phyloP scores from a whole-genome alignment of 2,113 vertebrate genomes.

The Ciconia stormi region DNA sequence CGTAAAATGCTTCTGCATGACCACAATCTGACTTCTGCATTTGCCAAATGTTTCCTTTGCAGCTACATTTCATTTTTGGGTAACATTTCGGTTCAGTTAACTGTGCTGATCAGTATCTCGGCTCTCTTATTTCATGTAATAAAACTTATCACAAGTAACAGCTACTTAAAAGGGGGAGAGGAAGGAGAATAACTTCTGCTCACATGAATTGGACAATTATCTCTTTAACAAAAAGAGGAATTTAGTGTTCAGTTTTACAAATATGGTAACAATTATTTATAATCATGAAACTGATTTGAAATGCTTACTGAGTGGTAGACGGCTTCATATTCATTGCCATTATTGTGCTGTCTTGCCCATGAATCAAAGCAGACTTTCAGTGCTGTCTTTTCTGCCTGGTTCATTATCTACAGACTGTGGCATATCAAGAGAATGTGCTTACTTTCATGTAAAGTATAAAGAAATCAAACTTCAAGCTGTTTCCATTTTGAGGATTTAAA shows the following conservation, averaged over 20 bases:
- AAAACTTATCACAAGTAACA: slow-evolving; percentile 10
- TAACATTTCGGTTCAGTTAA: slow-evolving; percentile 32
- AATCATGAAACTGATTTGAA: slow-evolving; percentile 44
- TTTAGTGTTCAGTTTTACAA: slow-evolving; percentile 40
- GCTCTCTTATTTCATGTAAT: slow-evolving; percentile 40
- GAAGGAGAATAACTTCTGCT: slow-evolving; percentile 3
- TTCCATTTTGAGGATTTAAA: slow-evolving; percentile 46
- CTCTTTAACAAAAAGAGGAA: slow-evolving; percentile 37
- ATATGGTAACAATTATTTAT: slow-evolving; percentile 48
- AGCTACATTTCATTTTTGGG: slow-evolving; percentile 20
- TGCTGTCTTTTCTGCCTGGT: slow-evolving; percentile 47
- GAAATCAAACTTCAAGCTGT: slow-evolving; percentile 63
- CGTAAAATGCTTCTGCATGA: neutral
- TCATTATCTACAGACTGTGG: slow-evolving; percentile 48
- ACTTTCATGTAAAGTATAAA: slow-evolving; percentile 61
- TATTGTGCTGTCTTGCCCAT: neutral
- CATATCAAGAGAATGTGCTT: slow-evolving; percentile 59
- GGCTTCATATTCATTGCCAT: slow-evolving; percentile 20
- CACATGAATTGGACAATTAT: slow-evolving; percentile 29
- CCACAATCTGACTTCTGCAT: slow-evolving; percentile 31
- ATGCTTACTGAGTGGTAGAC: slow-evolving; percentile 33
- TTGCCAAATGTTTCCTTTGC: slow-evolving; percentile 36
- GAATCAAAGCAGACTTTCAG: slow-evolving; percentile 59
- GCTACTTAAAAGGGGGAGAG: neutral
- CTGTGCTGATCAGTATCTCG: slow-evolving; percentile 18